These are phyloP conservation scores for Idris sp. DNA, from an alignment of 1,140 invertebrate species.

Conservation along the genomic window DNA sequence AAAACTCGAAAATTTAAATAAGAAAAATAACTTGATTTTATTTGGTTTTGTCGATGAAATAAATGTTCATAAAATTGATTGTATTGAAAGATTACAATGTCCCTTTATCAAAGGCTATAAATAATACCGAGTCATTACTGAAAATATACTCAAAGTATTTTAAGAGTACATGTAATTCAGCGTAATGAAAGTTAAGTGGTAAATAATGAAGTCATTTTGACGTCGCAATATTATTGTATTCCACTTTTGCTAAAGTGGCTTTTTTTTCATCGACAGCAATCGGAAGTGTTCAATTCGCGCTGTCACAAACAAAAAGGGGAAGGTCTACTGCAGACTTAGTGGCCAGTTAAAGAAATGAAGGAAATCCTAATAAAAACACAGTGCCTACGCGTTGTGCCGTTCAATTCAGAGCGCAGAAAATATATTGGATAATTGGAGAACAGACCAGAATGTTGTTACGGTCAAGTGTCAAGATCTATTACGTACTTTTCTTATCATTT, in stretches of 20 bases:
- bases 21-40: no score
- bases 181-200: slow-evolving; percentile 35
- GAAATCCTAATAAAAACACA: slow-evolving; percentile 68
- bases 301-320: slow-evolving; percentile 51
- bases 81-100: no score
- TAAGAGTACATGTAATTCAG: no score
- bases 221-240: slow-evolving; percentile 45
- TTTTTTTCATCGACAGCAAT: slow-evolving; percentile 57
- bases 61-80: no score
- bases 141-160: no score
- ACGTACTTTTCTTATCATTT: no score
- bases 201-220: slow-evolving; percentile 39
- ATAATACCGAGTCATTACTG: no score
- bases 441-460: slow-evolving; percentile 35
- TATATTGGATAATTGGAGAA: slow-evolving; percentile 67
- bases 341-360: slow-evolving; percentile 66
- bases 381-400: slow-evolving; percentile 49
- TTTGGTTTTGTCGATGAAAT: no score
- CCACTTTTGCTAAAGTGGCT: slow-evolving; percentile 56
- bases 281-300: slow-evolving; percentile 61
- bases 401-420: slow-evolving; percentile 46
- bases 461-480: slow-evolving; percentile 56
- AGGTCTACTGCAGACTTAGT: slow-evolving; percentile 54
- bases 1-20: no score
- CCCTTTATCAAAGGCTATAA: no score